A percentile compares a stretch with the other conserved stretches of the same genome.
Evolutionary conservation across 2,113 vertebrate genomes (phyloP).

Genomic region (Semicossyphus pulcher): DNA sequence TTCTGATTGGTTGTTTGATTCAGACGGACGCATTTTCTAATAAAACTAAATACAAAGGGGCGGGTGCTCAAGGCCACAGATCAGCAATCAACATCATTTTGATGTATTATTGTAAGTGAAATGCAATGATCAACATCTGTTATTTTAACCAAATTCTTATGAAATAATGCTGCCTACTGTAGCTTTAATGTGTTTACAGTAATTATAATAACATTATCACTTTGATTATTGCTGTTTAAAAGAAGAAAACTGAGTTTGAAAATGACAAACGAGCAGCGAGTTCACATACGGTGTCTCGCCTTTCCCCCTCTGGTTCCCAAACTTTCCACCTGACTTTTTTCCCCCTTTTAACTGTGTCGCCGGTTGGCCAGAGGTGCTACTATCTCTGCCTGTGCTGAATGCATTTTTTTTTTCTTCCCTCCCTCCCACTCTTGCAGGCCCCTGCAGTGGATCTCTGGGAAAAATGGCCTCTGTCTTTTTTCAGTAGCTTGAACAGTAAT

Average conservation of each 20-base stretch:
- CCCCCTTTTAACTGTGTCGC: constrained; percentile 66
- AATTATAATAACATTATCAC: accelerated
- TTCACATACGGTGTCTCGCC: constrained; percentile 8
- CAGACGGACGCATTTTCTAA: too few relatives aligned
- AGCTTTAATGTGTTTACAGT: background rate
- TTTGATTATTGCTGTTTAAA: background rate
- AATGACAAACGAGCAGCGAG: background rate
- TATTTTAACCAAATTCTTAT: too few relatives aligned
- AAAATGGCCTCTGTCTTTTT: constrained; percentile 77
- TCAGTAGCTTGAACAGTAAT: constrained; percentile 82
- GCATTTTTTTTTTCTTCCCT: constrained; percentile 43
- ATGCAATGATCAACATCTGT: too few relatives aligned
- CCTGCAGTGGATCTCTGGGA: constrained; percentile 79
- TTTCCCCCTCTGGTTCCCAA: constrained; percentile 25
- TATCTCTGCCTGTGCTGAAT: constrained; percentile 72
- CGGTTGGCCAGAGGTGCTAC: constrained; percentile 70
- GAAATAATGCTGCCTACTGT: too few relatives aligned
- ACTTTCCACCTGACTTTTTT: constrained; percentile 61
- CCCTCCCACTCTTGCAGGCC: constrained; percentile 53
- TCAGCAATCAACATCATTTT: too few relatives aligned
- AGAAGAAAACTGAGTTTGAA: background rate
- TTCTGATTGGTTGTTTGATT: too few relatives aligned
- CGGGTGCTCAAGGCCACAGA: too few relatives aligned
- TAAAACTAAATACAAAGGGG: too few relatives aligned
- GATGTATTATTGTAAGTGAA: too few relatives aligned